These are phyloP conservation scores for Epirrhoe tristata DNA, from an alignment of 2,888 invertebrate species.

Conservation along the genomic window DNA sequence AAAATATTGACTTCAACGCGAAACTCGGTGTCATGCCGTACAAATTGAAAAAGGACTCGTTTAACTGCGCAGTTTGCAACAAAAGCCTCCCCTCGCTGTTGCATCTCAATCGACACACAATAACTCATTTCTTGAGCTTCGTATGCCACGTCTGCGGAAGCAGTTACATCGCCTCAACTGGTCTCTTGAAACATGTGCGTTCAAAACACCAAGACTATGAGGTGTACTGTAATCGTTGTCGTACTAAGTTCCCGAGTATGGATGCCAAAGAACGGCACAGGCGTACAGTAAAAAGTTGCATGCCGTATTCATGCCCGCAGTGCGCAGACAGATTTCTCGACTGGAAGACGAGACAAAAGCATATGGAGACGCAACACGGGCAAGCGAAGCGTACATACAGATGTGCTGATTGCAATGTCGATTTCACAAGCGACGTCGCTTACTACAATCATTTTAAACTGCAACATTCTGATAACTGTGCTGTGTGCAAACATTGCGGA, in stretches of 20 bases:
- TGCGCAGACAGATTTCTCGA: conserved; percentile 72
- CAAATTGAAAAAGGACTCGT: conserved; percentile 60
- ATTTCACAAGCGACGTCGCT: conserved; percentile 63
- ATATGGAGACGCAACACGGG: conserved; percentile 73
- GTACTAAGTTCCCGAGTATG: conserved; percentile 72
- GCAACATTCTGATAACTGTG: conserved; percentile 72
- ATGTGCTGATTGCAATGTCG: conserved; percentile 70
- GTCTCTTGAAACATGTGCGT: conserved; percentile 67
- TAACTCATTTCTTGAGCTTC: conserved; percentile 73
- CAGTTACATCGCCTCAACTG: conserved; percentile 73
- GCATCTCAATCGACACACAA: conserved; percentile 74
- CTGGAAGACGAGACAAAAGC: conserved; percentile 66
- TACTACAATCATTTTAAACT: conserved; percentile 75
- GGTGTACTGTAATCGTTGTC: conserved; percentile 69
- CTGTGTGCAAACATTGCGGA: conserved; percentile 73
- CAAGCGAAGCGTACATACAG: conserved; percentile 60
- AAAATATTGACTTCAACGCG: conserved; percentile 55
- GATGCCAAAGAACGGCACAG: conserved; percentile 75
- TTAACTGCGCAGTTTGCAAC: conserved; percentile 68
- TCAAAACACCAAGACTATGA: conserved; percentile 74
- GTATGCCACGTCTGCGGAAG: conserved; percentile 77
- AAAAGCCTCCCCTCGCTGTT: conserved; percentile 69
- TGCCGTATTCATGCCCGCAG: conserved; percentile 74
- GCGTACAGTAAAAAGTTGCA: conserved; percentile 69
- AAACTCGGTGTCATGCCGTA: conserved; percentile 77